These are phyloP conservation scores for Lasioglossum lativentre DNA, from an alignment of 2,888 invertebrate species.

Conservation along the genomic window DNA sequence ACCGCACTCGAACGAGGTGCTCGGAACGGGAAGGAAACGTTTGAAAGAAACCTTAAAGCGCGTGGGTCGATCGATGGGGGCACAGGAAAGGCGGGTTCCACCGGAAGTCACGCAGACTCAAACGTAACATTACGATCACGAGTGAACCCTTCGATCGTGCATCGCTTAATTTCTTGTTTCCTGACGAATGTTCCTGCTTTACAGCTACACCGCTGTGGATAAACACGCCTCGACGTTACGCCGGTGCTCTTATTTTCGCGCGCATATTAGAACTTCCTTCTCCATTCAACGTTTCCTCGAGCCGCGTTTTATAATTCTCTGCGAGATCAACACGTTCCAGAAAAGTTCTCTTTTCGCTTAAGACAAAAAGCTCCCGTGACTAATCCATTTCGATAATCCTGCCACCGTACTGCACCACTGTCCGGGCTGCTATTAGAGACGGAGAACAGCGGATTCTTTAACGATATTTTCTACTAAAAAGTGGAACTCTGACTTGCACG, in stretches of 20 bases:
- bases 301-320: not conserved
- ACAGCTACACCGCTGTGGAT: not conserved
- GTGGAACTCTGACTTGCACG: slow-evolving; percentile 50
- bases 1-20: not conserved
- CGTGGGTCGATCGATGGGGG: slow-evolving; percentile 39
- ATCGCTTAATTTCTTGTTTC: slow-evolving; percentile 37
- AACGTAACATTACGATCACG: slow-evolving; percentile 59
- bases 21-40: slow-evolving; percentile 49
- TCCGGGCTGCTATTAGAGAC: not conserved
- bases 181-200: not conserved
- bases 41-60: slow-evolving; percentile 58
- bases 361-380: slow-evolving; percentile 7
- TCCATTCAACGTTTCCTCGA: not conserved
- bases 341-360: not conserved
- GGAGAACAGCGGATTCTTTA: slow-evolving; percentile 22
- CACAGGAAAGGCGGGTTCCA: slow-evolving; percentile 57
- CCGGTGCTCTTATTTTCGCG: not conserved
- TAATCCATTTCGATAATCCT: slow-evolving; percentile 17
- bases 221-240: not conserved
- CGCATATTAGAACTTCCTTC: slow-evolving; percentile 1
- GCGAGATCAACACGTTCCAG: not conserved
- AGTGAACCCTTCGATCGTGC: slow-evolving; percentile 35
- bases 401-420: not conserved
- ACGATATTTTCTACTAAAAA: slow-evolving; percentile 50
- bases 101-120: slow-evolving; percentile 59